Evolutionary conservation across 1,140 invertebrate genomes (phyloP).

Genomic region (Diorhabda elongata): DNA sequence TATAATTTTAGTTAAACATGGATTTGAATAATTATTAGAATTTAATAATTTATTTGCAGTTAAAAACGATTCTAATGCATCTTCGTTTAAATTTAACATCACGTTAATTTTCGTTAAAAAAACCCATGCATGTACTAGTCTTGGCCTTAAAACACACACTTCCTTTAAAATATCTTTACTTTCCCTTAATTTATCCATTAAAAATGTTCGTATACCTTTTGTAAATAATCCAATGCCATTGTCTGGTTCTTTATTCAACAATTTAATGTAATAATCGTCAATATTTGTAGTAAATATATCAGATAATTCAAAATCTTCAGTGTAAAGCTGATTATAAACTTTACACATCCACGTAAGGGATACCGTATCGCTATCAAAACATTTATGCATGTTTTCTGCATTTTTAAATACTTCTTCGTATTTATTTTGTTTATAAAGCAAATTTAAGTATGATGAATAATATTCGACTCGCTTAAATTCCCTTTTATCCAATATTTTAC

Average conservation of each 20-base stretch:
- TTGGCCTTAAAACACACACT: conserved; percentile 33
- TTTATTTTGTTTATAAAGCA: conserved; percentile 53
- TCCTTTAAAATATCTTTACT: conserved; percentile 52
- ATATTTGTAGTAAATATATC: conserved; percentile 48
- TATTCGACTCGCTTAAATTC: conserved; percentile 37
- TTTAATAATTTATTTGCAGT: conserved; percentile 34
- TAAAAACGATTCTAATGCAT: conserved; percentile 49
- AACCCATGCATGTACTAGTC: conserved; percentile 49
- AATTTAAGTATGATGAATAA: conserved; percentile 55
- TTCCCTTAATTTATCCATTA: conserved; percentile 51
- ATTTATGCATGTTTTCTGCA: conserved; percentile 50
- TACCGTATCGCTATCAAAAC: conserved; percentile 51
- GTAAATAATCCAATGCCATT: conserved; percentile 59
- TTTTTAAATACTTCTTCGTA: conserved; percentile 48
- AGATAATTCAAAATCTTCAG: conserved; percentile 45
- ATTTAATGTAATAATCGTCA: conserved; percentile 47
- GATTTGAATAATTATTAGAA: conserved; percentile 40
- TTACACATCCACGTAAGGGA: conserved; percentile 61
- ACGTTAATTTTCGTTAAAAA: conserved; percentile 52
- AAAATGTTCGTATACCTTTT: conserved; percentile 55
- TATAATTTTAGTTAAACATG: conserved; percentile 9
- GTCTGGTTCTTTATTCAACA: conserved; percentile 51
- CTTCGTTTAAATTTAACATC: conserved; percentile 56
- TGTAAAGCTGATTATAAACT: conserved; percentile 52
- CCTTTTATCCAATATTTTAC: background rate